Base-by-base conservation (phyloP, 2,888 invertebrate genomes). In the Ctenicera cuprea region DNA sequence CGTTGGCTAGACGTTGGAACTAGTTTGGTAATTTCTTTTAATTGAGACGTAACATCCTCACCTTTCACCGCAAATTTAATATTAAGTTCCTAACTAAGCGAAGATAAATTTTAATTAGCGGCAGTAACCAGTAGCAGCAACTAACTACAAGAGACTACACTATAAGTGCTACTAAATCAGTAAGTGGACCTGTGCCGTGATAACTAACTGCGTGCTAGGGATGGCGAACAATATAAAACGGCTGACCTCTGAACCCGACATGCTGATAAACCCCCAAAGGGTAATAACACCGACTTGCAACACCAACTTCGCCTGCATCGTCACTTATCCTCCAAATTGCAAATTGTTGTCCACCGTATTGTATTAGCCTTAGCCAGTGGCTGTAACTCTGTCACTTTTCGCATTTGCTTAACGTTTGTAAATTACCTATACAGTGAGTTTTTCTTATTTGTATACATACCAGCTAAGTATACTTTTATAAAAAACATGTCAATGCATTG, bases 61-160 rank as follows among this genome's bases (percentile, higher is more conserved):
- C 67, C 67, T 74, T 74, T 67, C 74, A 41, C 52, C 72, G 14
- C 61, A 67, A 74, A 74, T 74, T 66, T 74, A 71, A 71, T 71
- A 71, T 74, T 63, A 71, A 74, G 71, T 74, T 71, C 30, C 63
- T 52, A 73, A 73, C 70, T 61, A 71, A 71, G 52, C 71, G 38
- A 54, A 66, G 54, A 74, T 74, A 74, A 74, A 74, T 74, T 74
- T 71, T 74, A 74, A 74, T 74, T 74, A 74, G 71, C 16, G 26
- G 48, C 71, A 38, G 57, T 12, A 14, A 48, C 50, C 66, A 54
- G 37, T 43, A 61, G 59, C 20, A 26, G 20, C 50, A 52, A 62
- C 69, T 74, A 74, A 69, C 70, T 65, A 69, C 67, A 74, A 67
- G 66, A 66, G 66, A 71, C 71, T 74, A 62, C 71, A 66, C 66